Percentiles rank a stretch among this genome's conserved stretches.
Conservation (phyloP, 2,888 invertebrate genomes). For the Epirrita christyi region DNA sequence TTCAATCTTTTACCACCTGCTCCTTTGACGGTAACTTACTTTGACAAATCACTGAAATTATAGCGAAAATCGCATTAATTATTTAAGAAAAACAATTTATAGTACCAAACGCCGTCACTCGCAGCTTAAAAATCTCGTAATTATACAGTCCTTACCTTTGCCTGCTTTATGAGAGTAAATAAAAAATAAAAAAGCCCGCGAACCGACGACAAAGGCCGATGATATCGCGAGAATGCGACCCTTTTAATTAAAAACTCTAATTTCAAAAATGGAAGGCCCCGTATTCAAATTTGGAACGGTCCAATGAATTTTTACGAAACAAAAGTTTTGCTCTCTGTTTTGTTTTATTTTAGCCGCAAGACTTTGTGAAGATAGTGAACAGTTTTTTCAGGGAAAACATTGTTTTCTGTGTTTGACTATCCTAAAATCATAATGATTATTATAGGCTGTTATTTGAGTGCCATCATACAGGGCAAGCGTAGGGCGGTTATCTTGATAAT, state of each 20-base stretch:
- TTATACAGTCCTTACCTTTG: slow-evolving; percentile 44
- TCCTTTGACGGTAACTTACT: slow-evolving; percentile 1
- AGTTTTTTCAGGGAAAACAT: neutral
- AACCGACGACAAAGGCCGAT: slow-evolving; percentile 55
- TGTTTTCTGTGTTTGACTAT: no score
- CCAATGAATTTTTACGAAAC: slow-evolving; percentile 43
- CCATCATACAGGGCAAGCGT: no score
- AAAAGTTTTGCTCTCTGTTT: slow-evolving; percentile 37
- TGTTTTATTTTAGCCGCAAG: slow-evolving; percentile 27
- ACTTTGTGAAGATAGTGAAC: slow-evolving; percentile 21
- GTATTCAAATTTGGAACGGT: slow-evolving; percentile 43
- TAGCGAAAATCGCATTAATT: slow-evolving; percentile 23
- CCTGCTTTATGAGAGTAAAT: slow-evolving; percentile 39
- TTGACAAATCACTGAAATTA: slow-evolving; percentile 27
- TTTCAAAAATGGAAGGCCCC: slow-evolving; percentile 55
- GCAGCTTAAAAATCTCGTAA: slow-evolving; percentile 33
- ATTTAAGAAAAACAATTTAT: slow-evolving; percentile 23
- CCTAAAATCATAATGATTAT: no score
- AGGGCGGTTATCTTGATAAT: no score
- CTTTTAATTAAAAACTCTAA: slow-evolving; percentile 60
- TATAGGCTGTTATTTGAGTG: no score
- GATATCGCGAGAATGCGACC: slow-evolving; percentile 54
- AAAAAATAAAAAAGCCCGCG: slow-evolving; percentile 41
- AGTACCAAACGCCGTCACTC: slow-evolving; percentile 19
- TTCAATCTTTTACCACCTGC: slow-evolving; percentile 21